These are phyloP conservation scores for Pantala flavescens DNA, from an alignment of 1,140 invertebrate genomes.

Conservation along the genomic window DNA sequence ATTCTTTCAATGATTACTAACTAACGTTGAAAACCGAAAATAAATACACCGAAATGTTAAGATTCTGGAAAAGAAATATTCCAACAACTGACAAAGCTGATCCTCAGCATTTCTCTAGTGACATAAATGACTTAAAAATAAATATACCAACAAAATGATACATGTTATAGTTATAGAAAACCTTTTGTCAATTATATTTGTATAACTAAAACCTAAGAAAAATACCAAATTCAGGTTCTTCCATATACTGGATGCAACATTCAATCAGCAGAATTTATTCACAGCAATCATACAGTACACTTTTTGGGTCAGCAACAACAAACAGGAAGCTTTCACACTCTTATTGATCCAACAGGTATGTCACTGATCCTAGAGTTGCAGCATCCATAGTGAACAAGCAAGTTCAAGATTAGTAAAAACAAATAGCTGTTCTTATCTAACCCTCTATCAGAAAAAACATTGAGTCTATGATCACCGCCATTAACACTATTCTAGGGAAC, in stretches of 20 bases:
- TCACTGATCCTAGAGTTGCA: constrained; percentile 5
- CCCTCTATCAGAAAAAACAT: too few relatives aligned
- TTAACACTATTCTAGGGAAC: too few relatives aligned
- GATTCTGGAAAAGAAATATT: too few relatives aligned
- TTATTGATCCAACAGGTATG: neutral
- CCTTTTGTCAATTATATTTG: neutral
- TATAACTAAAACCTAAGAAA: neutral
- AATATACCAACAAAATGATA: too few relatives aligned
- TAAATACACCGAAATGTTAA: too few relatives aligned
- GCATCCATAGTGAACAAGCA: constrained; percentile 1
- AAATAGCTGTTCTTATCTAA: too few relatives aligned
- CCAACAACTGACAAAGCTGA: too few relatives aligned
- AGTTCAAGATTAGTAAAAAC: neutral
- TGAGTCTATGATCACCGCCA: too few relatives aligned
- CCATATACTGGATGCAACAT: neutral
- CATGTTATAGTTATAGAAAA: neutral
- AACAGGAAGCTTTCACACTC: constrained; percentile 4
- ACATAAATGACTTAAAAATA: too few relatives aligned
- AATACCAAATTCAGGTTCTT: neutral
- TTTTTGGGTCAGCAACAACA: neutral
- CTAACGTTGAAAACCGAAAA: too few relatives aligned
- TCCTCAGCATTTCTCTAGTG: too few relatives aligned
- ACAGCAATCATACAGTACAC: neutral
- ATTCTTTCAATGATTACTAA: too few relatives aligned
- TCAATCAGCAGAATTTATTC: neutral